Base-by-base conservation (phyloP, 2,888 invertebrate genomes). In the Melanotus villosus region DNA sequence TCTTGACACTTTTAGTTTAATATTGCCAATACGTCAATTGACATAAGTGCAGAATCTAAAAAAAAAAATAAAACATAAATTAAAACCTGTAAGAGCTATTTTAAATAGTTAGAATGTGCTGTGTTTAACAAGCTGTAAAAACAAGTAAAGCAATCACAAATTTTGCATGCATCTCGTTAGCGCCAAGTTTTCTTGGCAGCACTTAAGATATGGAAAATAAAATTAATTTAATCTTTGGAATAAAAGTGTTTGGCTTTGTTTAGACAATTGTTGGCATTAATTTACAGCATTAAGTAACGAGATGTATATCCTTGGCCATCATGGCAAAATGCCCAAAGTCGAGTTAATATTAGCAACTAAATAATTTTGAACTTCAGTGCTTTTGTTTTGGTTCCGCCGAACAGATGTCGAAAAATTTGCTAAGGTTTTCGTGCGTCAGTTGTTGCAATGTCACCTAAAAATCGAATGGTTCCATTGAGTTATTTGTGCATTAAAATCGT, bases 401-500 rank as follows among this genome's bases (percentile, higher is more conserved):
- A 36, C 56, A 38, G 21, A 56, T 36, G 56, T 56, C 5, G 14
- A 6, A 38, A 56, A 21, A 14, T 9, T 12, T 7, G 2, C 16
- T 23, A 14, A 21, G 16, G 7, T 52, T 52, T 10, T 3, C 9
- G 3, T 18, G 10, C 32, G 4, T 2, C 12, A 32, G 18, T 32
- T 18, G 26, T 1, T 2, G 16, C 16, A 34, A 91, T 91, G 91
- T 89, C 91, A 56, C 91, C 91, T 43, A 90, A 88, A 80, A 88
- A 88, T 78, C 85, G 85, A 72, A 90, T 91, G 68, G 86, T 87
- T 21, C 87, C 88, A 30, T 82, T 91, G 57, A 89, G 89, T 82
- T 89, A 89, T 75, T 85, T 88, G 62, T 87, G 90, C 4, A 78
- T 91, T 72, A 89, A 89, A 14, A 83, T 88, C 72, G 86, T 91